phyloP scores from a whole-genome alignment of 37 sponge, comb jelly and placozoan species.

The Aphrocallistes beatrix region DNA sequence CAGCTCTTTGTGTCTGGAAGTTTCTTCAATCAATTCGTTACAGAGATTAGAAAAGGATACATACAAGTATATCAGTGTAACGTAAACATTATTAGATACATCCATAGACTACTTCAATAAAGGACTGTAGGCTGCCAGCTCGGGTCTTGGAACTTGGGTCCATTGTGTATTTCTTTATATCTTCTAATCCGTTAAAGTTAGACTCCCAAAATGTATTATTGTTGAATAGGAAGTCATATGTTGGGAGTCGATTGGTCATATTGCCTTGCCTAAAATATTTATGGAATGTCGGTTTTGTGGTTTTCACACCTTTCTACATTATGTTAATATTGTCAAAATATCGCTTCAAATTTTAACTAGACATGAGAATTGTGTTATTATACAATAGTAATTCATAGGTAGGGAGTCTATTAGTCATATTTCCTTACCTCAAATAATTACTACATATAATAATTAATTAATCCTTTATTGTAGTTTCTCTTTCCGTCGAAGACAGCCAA shows the following conservation, averaged over 20 bases:
- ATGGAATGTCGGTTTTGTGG: constrained; percentile 8
- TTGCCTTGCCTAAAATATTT: not conserved
- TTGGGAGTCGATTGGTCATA: not conserved
- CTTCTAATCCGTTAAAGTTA: not conserved
- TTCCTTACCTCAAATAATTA: not conserved
- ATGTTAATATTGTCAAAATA: not conserved
- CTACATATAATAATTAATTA: not conserved
- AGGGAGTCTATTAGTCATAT: not conserved
- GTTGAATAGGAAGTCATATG: not conserved
- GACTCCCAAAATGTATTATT: not conserved
- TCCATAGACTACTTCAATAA: not conserved
- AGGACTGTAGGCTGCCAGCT: not conserved
- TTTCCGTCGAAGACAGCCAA: constrained; percentile 2
- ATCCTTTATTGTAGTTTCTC: no score
- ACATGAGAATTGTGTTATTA: not conserved
- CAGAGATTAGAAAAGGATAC: no score
- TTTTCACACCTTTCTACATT: constrained; percentile 15
- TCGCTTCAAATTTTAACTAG: not conserved
- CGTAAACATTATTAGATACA: no score
- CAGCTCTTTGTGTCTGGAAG: no score
- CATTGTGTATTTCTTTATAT: not conserved
- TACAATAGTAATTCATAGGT: not conserved
- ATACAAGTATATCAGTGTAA: no score
- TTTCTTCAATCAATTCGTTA: no score
- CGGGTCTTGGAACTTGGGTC: constrained; percentile 15